Conservation (phyloP, 2,113 vertebrate species). For the Bubo blakistoni region DNA sequence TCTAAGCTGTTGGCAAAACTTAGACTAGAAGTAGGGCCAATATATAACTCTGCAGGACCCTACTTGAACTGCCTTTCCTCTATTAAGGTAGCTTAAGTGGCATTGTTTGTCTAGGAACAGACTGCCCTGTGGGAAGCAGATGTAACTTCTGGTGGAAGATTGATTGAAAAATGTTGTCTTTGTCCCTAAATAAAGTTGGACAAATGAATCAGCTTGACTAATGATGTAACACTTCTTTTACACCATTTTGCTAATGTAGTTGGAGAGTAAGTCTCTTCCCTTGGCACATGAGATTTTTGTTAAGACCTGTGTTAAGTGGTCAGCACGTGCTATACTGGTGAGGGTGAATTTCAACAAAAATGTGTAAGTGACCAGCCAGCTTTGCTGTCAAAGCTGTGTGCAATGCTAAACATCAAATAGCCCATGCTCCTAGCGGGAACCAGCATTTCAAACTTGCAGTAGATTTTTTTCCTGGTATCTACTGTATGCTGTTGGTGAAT, state of each 20-base stretch:
- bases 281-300: neutral
- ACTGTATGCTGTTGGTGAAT: neutral
- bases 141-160: neutral
- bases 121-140: fast-evolving
- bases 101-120: neutral
- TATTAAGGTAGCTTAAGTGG: neutral
- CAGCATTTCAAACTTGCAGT: neutral
- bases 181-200: neutral
- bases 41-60: neutral
- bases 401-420: neutral
- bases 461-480: neutral
- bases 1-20: neutral
- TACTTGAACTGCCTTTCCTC: neutral
- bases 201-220: neutral
- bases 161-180: neutral
- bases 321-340: fast-evolving
- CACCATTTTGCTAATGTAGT: neutral
- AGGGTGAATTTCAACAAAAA: neutral
- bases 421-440: neutral
- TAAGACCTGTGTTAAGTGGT: neutral
- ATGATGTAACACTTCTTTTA: neutral
- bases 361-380: neutral
- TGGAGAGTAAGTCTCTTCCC: neutral
- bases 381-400: neutral
- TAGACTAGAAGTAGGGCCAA: neutral